These are phyloP conservation scores for Diabrotica virgifera DNA, from an alignment of 1,140 invertebrate species.

Conservation along the genomic window DNA sequence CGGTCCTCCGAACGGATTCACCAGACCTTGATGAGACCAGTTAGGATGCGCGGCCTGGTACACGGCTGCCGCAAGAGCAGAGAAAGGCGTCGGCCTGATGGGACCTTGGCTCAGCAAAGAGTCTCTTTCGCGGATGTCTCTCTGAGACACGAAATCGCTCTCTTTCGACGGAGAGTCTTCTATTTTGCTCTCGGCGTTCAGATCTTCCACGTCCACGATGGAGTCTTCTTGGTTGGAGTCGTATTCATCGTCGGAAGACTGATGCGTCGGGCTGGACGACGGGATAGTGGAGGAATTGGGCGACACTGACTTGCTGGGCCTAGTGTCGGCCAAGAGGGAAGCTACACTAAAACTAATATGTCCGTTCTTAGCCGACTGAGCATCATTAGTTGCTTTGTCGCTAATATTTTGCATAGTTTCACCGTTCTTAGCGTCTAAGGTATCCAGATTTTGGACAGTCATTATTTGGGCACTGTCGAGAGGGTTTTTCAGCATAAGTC, in stretches of 20 bases:
- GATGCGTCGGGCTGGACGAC: conserved; percentile 48
- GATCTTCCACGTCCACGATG: conserved; percentile 66
- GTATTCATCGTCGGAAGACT: conserved; percentile 61
- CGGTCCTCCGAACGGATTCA: conserved; percentile 51
- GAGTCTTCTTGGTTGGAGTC: conserved; percentile 65
- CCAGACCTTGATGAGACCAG: conserved; percentile 57
- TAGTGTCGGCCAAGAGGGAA: conserved; percentile 63
- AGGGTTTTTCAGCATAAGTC: conserved; percentile 42
- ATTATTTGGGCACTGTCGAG: conserved; percentile 45
- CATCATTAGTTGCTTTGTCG: conserved; percentile 48
- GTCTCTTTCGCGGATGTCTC: conserved; percentile 31
- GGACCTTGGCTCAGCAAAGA: conserved; percentile 50
- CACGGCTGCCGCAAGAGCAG: conserved; percentile 60
- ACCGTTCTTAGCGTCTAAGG: conserved; percentile 39
- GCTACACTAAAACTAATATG: conserved; percentile 68
- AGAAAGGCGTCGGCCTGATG: conserved; percentile 65
- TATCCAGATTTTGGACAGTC: conserved; percentile 47
- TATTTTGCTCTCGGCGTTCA: conserved; percentile 53
- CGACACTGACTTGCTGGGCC: conserved; percentile 47
- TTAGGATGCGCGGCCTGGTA: conserved; percentile 48
- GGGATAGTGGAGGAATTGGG: conserved; percentile 40
- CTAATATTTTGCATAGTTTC: conserved; percentile 50
- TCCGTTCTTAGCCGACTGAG: conserved; percentile 46
- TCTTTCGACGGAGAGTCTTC: conserved; percentile 30
- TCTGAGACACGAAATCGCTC: conserved; percentile 30